These are phyloP conservation scores for Lethenteron reissneri DNA, from an alignment of 2,113 vertebrate species.

Conservation along the genomic window DNA sequence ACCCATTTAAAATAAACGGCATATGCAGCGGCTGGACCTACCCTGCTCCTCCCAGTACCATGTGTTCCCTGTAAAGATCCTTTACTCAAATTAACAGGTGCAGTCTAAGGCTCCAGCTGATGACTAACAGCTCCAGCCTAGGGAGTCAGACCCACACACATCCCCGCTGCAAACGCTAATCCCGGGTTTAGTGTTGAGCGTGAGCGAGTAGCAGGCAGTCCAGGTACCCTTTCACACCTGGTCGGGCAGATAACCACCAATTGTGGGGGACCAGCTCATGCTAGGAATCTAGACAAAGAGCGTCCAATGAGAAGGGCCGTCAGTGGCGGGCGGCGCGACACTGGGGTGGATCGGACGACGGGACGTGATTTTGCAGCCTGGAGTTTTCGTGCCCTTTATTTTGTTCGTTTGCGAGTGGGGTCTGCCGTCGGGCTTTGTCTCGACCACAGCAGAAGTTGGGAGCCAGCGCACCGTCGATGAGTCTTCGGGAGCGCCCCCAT, in stretches of 20 bases:
- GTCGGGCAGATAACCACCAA: constrained; percentile 17
- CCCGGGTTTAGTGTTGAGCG: too few relatives aligned
- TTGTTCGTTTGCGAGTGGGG: background rate
- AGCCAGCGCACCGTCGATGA: background rate
- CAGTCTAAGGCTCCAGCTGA: too few relatives aligned
- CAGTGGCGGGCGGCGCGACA: constrained; percentile 45
- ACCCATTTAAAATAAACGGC: too few relatives aligned
- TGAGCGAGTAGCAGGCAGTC: constrained; percentile 35
- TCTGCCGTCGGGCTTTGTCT: constrained; percentile 1
- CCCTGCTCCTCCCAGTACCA: too few relatives aligned
- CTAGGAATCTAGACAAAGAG: constrained; percentile 82
- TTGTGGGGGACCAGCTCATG: constrained; percentile 13
- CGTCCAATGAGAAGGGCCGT: constrained; percentile 70
- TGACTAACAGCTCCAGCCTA: too few relatives aligned
- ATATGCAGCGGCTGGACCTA: too few relatives aligned
- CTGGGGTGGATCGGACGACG: constrained; percentile 40
- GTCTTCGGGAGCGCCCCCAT: constrained; percentile 4
- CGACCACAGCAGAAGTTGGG: background rate
- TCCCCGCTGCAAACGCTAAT: too few relatives aligned
- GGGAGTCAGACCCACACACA: too few relatives aligned
- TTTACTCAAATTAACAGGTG: too few relatives aligned
- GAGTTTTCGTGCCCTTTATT: background rate
- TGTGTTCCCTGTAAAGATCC: too few relatives aligned
- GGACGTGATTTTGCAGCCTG: constrained; percentile 29
- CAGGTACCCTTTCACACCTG: constrained; percentile 81